phyloP scores from a whole-genome alignment of 1,140 invertebrate genomes.

The Heliconius melpomene region DNA sequence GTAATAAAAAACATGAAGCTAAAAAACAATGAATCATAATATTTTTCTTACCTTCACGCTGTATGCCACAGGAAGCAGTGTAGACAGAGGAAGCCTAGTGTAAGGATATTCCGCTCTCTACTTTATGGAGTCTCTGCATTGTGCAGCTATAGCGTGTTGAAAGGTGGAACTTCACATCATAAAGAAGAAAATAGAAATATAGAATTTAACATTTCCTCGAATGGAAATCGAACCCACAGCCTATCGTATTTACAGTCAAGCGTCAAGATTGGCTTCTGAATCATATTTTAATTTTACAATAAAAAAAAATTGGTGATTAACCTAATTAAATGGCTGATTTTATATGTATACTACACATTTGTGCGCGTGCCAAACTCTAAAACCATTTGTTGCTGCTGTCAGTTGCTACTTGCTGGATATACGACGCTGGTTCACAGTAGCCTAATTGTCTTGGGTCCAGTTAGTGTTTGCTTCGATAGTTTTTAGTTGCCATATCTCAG shows the following conservation, averaged over 20 bases:
- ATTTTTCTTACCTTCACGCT: no score
- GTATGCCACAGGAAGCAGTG: no score
- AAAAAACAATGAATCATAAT: no score
- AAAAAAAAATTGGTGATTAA: slow-evolving; percentile 15
- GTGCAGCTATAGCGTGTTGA: not conserved
- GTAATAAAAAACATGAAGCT: no score
- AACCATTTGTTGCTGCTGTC: slow-evolving; percentile 20
- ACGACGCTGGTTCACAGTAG: not conserved
- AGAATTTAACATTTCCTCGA: no score
- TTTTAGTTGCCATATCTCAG: no score
- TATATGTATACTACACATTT: slow-evolving; percentile 6
- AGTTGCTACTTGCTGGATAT: not conserved
- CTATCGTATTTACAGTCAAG: no score
- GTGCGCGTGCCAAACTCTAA: slow-evolving; percentile 25
- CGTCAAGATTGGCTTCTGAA: not conserved
- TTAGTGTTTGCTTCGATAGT: not conserved
- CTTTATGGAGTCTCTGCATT: not conserved
- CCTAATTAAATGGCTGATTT: slow-evolving; percentile 24
- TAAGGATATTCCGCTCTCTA: not conserved
- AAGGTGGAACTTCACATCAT: no score
- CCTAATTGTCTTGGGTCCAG: not conserved
- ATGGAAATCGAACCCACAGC: no score
- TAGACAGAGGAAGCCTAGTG: no score
- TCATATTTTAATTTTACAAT: not conserved
- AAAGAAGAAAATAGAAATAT: no score